phyloP scores from a whole-genome alignment of 2,888 invertebrate species.

The Hydroisotoma schaefferi region DNA sequence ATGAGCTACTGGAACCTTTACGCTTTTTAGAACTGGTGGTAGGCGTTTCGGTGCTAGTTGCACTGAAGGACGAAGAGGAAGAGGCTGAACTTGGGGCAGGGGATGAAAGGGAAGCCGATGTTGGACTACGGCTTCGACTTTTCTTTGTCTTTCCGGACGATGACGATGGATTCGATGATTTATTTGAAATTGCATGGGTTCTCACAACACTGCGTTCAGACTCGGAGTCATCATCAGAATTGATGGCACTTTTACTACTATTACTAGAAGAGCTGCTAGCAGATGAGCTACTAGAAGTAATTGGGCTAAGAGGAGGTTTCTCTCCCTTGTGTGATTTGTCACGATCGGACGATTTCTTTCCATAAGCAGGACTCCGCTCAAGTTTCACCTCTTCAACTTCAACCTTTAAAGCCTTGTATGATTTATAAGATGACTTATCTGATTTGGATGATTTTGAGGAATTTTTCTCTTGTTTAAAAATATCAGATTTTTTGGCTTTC shows the following conservation, averaged over 20 bases:
- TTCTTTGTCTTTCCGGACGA: slow-evolving; percentile 27
- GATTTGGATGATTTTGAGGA: slow-evolving; percentile 26
- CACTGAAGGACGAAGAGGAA: slow-evolving; percentile 37
- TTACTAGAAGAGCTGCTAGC: slow-evolving; percentile 26
- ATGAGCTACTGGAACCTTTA: slow-evolving; percentile 22
- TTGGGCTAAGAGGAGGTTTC: slow-evolving; percentile 32
- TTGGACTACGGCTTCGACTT: slow-evolving; percentile 34
- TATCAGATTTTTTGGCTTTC: slow-evolving; percentile 43
- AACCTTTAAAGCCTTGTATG: slow-evolving; percentile 11
- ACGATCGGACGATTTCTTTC: slow-evolving; percentile 18
- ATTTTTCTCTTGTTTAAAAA: slow-evolving; percentile 25
- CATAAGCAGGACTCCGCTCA: slow-evolving; percentile 2
- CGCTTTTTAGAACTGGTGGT: slow-evolving; percentile 26
- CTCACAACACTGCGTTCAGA: slow-evolving; percentile 1
- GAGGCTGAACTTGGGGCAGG: slow-evolving; percentile 38
- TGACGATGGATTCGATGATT: not conserved
- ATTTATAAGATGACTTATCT: slow-evolving; percentile 15
- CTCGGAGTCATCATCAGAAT: slow-evolving; percentile 40
- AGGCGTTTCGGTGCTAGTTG: slow-evolving; percentile 15
- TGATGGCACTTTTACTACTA: slow-evolving; percentile 39
- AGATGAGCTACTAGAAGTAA: slow-evolving; percentile 32
- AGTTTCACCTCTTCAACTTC: slow-evolving; percentile 6
- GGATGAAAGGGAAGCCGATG: slow-evolving; percentile 39
- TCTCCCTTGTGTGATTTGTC: slow-evolving; percentile 18
- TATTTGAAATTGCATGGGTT: slow-evolving; percentile 1